phyloP scores from a whole-genome alignment of 1,140 invertebrate species.

The Triops cancriformis region DNA sequence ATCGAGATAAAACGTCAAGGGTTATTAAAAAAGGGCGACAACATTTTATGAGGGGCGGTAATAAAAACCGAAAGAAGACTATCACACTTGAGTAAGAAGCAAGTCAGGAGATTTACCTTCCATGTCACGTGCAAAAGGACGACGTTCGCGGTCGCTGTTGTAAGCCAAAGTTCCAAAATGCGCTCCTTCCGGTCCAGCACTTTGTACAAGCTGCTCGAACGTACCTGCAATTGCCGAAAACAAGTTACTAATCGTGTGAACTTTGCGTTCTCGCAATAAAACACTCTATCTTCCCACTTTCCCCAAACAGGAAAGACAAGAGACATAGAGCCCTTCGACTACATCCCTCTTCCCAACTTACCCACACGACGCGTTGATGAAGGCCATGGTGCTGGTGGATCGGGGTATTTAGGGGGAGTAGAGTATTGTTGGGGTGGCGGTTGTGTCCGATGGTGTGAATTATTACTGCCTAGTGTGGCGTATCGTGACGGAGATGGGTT shows the following conservation, averaged over 20 bases:
- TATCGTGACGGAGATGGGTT: constrained; percentile 4
- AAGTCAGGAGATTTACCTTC: background rate
- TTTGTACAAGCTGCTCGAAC: constrained; percentile 3
- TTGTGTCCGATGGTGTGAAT: constrained; percentile 1
- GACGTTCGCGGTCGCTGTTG: background rate
- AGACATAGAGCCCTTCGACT: background rate
- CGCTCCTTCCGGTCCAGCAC: background rate
- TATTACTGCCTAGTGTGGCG: constrained; percentile 12
- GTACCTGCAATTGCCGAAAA: background rate
- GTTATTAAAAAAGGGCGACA: background rate
- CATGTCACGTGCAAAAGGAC: background rate
- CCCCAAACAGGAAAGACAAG: background rate
- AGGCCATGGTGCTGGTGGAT: background rate
- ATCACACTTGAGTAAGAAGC: constrained; percentile 13
- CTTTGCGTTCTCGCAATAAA: background rate
- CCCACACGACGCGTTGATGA: background rate
- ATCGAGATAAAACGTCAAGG: background rate
- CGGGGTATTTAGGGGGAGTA: background rate
- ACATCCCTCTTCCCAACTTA: background rate
- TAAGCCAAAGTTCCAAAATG: background rate
- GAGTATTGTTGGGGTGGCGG: constrained; percentile 1
- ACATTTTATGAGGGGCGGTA: background rate
- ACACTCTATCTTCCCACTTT: background rate
- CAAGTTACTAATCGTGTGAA: background rate
- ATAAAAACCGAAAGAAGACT: background rate